These are phyloP conservation scores for Asteroscopus sphinx DNA, from an alignment of 2,888 invertebrate genomes.

Conservation along the genomic window DNA sequence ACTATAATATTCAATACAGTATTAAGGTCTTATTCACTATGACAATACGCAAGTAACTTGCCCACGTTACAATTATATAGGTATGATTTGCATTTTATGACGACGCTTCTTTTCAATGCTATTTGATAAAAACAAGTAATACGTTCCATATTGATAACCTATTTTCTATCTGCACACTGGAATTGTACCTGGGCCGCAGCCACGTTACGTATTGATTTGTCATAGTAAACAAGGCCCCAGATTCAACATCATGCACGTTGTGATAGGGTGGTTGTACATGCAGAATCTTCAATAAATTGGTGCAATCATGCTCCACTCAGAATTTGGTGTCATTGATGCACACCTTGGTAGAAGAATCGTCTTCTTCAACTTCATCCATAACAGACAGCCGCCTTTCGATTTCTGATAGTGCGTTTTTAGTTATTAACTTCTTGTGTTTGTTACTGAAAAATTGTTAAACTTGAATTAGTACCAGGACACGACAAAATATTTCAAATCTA, in stretches of 20 bases:
- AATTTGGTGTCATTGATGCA: constrained; percentile 87
- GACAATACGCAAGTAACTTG: too few relatives aligned
- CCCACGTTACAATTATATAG: too few relatives aligned
- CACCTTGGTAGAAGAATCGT: constrained; percentile 90
- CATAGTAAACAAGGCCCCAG: too few relatives aligned
- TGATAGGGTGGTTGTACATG: constrained; percentile 49
- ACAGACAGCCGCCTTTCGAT: constrained; percentile 93
- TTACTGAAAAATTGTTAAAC: constrained; percentile 72
- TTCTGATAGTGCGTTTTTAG: constrained; percentile 91
- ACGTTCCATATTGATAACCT: too few relatives aligned
- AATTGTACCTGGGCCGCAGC: too few relatives aligned
- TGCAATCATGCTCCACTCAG: constrained; percentile 71
- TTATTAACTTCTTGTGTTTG: constrained; percentile 92
- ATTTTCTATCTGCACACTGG: too few relatives aligned
- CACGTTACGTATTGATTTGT: too few relatives aligned
- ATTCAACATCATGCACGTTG: constrained; percentile 37
- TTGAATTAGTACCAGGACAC: not conserved
- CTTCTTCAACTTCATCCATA: constrained; percentile 96
- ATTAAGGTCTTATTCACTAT: too few relatives aligned
- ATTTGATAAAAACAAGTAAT: too few relatives aligned
- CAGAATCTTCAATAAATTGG: constrained; percentile 50
- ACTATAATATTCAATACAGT: constrained; percentile 39
- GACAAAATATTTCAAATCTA: not conserved
- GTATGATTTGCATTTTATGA: too few relatives aligned
- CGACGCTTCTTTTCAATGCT: too few relatives aligned